phyloP scores from a whole-genome alignment of 2,888 invertebrate species.

The Tetanocera ferruginea region DNA sequence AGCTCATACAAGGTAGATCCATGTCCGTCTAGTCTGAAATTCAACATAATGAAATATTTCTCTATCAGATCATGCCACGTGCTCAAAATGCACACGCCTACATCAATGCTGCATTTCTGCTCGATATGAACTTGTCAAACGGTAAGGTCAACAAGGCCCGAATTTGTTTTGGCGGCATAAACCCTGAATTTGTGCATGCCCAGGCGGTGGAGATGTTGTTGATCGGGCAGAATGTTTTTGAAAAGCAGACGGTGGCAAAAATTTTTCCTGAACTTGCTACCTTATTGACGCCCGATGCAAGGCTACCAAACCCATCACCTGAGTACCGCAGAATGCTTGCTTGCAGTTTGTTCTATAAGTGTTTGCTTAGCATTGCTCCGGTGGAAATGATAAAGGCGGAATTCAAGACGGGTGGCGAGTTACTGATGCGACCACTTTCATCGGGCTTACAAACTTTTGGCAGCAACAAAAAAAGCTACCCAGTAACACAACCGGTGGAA shows the following conservation, averaged over 20 bases:
- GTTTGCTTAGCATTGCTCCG: slow-evolving; percentile 73
- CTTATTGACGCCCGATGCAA: slow-evolving; percentile 76
- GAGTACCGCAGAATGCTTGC: slow-evolving; percentile 79
- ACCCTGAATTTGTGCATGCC: slow-evolving; percentile 73
- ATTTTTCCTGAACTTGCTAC: slow-evolving; percentile 72
- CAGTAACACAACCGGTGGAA: slow-evolving; percentile 80
- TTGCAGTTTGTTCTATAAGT: slow-evolving; percentile 83
- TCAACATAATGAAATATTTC: neutral
- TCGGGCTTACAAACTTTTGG: slow-evolving; percentile 79
- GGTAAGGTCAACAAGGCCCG: slow-evolving; percentile 67
- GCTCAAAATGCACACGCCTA: slow-evolving; percentile 82
- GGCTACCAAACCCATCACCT: slow-evolving; percentile 78
- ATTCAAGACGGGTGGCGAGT: slow-evolving; percentile 73
- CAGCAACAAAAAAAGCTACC: slow-evolving; percentile 79
- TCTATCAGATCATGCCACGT: slow-evolving; percentile 76
- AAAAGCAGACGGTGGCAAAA: slow-evolving; percentile 68
- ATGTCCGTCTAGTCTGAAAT: neutral
- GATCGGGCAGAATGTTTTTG: slow-evolving; percentile 70
- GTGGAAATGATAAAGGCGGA: slow-evolving; percentile 70
- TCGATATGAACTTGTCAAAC: slow-evolving; percentile 71
- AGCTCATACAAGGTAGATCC: slow-evolving; percentile 48
- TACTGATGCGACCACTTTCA: slow-evolving; percentile 76
- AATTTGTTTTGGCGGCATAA: slow-evolving; percentile 78
- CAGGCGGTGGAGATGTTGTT: slow-evolving; percentile 71
- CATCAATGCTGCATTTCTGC: slow-evolving; percentile 80